Conservation (phyloP, 1,140 invertebrate species). For the Drosophila nigrodunni region DNA sequence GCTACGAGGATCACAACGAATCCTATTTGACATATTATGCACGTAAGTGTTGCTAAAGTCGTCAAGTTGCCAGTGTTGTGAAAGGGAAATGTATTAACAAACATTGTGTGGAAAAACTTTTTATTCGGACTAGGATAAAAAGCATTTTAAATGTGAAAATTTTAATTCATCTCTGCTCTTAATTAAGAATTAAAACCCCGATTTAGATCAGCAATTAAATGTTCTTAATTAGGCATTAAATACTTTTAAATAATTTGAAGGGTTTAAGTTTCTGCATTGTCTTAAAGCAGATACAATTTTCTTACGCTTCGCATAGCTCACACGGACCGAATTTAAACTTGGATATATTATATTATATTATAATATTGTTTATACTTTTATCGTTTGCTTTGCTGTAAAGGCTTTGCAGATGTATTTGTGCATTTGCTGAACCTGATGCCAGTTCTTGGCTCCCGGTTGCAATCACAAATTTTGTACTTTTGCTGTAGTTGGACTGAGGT, state of each 20-base stretch:
- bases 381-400: conserved; percentile 15
- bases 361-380: conserved; percentile 1
- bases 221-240: too few relatives aligned
- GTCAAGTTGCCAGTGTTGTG: not conserved
- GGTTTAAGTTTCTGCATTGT: too few relatives aligned
- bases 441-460: conserved; percentile 9
- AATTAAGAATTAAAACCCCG: too few relatives aligned
- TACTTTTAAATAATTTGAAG: too few relatives aligned
- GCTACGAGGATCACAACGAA: conserved; percentile 82
- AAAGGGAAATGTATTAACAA: not conserved
- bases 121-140: too few relatives aligned
- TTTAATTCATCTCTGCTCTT: too few relatives aligned
- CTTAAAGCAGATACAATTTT: not conserved
- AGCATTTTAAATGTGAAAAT: too few relatives aligned
- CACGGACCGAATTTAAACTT: not conserved
- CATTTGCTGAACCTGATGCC: conserved; percentile 27
- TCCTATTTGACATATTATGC: conserved; percentile 80
- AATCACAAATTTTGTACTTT: conserved; percentile 29
- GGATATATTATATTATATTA: not conserved
- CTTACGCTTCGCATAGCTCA: not conserved
- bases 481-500: conserved; percentile 24
- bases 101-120: too few relatives aligned
- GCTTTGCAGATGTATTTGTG: conserved; percentile 30
- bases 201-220: too few relatives aligned
- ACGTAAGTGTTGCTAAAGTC: conserved; percentile 51